These are phyloP conservation scores for Camponotus vicinus DNA, from an alignment of 1,140 invertebrate genomes.

Conservation along the genomic window DNA sequence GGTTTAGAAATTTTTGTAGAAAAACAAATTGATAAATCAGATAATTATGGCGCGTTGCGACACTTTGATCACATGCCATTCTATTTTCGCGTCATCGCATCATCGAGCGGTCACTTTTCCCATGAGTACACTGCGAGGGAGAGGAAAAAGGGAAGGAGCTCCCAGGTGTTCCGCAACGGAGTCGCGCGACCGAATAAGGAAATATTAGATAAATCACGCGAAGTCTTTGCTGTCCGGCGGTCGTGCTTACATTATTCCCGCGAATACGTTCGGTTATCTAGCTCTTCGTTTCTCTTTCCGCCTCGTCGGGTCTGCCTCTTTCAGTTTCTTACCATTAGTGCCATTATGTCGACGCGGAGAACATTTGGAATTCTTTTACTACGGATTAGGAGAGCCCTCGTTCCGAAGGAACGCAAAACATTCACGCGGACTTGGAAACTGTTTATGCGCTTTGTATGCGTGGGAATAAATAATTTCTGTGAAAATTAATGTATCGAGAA, in stretches of 20 bases:
- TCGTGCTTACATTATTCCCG: constrained; percentile 76
- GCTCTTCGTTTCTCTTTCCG: constrained; percentile 52
- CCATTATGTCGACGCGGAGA: constrained; percentile 35
- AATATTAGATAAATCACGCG: constrained; percentile 82
- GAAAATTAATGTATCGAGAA: neutral
- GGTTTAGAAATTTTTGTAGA: neutral
- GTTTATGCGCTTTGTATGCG: constrained; percentile 27
- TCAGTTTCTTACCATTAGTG: constrained; percentile 15
- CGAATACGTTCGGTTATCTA: constrained; percentile 55
- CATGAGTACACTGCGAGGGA: constrained; percentile 53
- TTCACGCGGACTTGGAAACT: constrained; percentile 50
- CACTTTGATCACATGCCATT: constrained; percentile 32
- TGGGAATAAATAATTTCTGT: neutral
- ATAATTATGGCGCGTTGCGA: neutral
- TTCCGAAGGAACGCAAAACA: constrained; percentile 61
- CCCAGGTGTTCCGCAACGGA: constrained; percentile 77
- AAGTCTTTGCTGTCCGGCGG: constrained; percentile 68
- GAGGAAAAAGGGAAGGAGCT: constrained; percentile 61
- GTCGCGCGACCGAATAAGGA: constrained; percentile 78
- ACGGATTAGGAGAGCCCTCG: constrained; percentile 52
- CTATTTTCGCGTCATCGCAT: constrained; percentile 71
- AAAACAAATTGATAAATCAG: constrained; percentile 23
- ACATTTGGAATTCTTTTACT: constrained; percentile 44
- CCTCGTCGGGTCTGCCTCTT: neutral
- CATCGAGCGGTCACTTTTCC: constrained; percentile 75